Conservation (phyloP, 2,888 invertebrate species). For the Clistopyga incitator region DNA sequence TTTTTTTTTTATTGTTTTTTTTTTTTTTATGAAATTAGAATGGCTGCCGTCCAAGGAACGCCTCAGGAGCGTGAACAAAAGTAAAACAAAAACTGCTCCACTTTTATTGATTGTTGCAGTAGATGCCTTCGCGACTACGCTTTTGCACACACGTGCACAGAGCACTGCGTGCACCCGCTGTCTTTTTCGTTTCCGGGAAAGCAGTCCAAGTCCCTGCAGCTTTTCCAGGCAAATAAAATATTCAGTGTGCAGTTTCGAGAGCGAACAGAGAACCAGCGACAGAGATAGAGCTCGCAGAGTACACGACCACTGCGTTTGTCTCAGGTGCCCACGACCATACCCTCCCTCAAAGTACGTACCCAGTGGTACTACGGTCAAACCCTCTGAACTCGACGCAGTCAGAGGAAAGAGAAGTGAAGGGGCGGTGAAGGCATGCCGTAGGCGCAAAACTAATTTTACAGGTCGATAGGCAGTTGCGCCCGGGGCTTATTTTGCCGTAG, state of each 20-base stretch:
- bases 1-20: too few species aligned
- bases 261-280: constrained; percentile 29
- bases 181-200: constrained; percentile 62
- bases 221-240: constrained; percentile 65
- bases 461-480: constrained; percentile 68
- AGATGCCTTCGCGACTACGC: constrained; percentile 3
- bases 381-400: constrained; percentile 54
- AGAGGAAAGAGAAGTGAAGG: constrained; percentile 52
- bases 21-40: neutral
- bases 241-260: constrained; percentile 64
- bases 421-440: constrained; percentile 59
- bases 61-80: neutral
- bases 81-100: constrained; percentile 5
- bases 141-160: constrained; percentile 29
- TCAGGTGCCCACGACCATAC: constrained; percentile 44
- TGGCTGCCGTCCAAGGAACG: neutral
- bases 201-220: constrained; percentile 44
- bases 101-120: constrained; percentile 22
- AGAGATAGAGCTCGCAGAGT: constrained; percentile 22
- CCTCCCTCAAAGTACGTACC: constrained; percentile 55
- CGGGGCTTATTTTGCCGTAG: constrained; percentile 58
- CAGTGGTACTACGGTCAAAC: constrained; percentile 53
- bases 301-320: constrained; percentile 51
- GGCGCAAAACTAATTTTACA: constrained; percentile 71
- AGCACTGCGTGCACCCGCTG: constrained; percentile 43